Evolutionary conservation across 2,113 vertebrate species (phyloP), one percentile per base, ranked within the genome.

Genomic region (Brienomyrus longianalis): DNA sequence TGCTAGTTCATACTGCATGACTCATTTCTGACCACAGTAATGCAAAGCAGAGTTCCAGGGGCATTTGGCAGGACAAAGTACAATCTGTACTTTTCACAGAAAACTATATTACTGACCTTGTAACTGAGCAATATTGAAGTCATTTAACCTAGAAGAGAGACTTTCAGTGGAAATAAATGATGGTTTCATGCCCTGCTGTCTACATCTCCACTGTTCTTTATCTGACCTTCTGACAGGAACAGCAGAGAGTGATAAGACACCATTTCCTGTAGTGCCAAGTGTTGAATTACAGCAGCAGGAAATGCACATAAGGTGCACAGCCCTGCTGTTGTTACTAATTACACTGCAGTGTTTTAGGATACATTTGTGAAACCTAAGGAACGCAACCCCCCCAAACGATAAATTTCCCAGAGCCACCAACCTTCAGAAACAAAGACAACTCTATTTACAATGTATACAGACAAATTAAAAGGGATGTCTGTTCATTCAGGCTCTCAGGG

Each of bases 191-290:
- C 15, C 23, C 43, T 39, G 21, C 48, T 54, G 85, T 84, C 48
- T 19, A 87, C 50, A 56, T 52, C 10, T 17, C 5, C 19, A n/a
- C 51, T 54, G 15, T 87, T 87, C 51, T 54, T 23, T 87, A 15
- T 50, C 59, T 77, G 88, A 59, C 88, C 62, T 70, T 43, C 31
- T 13, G 70, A 83, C 48, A 31, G 15, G 17, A 74, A 54, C 27
- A n/a, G 50, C 21, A 52, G 1, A 17, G 47, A 17, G 50, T 43
- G 48, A 56, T 83, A 83, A 89, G 74, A 56, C 48, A 83, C n/a
- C 88, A 56, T 43, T 89, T 83, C 88, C 88, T 56, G 74, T 54
- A 39, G 74, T 23, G 50, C 51, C n/a, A 21, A 83, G 88, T 45
- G 48, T 45, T 43, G 31, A 89, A 19, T 89, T 54, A 83, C 74